Evolutionary conservation across 1,140 invertebrate species (phyloP).

Genomic region (Euwallacea similis): DNA sequence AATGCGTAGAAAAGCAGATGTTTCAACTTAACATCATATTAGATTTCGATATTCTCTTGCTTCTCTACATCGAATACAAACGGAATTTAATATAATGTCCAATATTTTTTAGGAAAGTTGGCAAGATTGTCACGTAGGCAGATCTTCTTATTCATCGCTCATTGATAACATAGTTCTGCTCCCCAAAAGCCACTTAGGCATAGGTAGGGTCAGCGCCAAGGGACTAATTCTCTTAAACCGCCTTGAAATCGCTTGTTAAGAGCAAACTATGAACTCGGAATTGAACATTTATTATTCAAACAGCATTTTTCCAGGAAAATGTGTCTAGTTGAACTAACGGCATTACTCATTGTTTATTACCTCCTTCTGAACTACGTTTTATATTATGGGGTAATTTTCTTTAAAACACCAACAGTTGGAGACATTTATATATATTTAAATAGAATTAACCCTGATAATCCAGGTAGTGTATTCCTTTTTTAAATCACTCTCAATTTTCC

Average conservation of each 20-base stretch:
- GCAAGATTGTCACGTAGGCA: background rate
- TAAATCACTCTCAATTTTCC: too few relatives aligned
- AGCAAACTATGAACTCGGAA: constrained; percentile 30
- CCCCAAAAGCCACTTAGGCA: constrained; percentile 32
- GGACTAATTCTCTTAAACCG: constrained; percentile 34
- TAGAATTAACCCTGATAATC: too few relatives aligned
- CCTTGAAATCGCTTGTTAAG: constrained; percentile 31
- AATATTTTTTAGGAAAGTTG: background rate
- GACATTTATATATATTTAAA: too few relatives aligned
- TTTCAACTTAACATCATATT: constrained; percentile 8
- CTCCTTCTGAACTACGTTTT: too few relatives aligned
- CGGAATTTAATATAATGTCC: background rate
- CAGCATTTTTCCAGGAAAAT: background rate
- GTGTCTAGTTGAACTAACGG: background rate
- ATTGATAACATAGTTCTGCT: constrained; percentile 34
- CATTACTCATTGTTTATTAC: too few relatives aligned
- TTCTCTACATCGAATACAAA: too few relatives aligned
- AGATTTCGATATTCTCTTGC: background rate
- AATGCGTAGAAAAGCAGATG: constrained; percentile 14
- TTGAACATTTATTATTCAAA: constrained; percentile 34
- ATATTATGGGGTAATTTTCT: too few relatives aligned
- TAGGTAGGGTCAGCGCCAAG: constrained; percentile 32
- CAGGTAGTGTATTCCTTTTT: too few relatives aligned
- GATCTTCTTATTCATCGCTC: constrained; percentile 31
- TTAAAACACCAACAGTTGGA: too few relatives aligned